Base-by-base conservation (phyloP, 2,888 invertebrate species). In the Erebia epiphron region DNA sequence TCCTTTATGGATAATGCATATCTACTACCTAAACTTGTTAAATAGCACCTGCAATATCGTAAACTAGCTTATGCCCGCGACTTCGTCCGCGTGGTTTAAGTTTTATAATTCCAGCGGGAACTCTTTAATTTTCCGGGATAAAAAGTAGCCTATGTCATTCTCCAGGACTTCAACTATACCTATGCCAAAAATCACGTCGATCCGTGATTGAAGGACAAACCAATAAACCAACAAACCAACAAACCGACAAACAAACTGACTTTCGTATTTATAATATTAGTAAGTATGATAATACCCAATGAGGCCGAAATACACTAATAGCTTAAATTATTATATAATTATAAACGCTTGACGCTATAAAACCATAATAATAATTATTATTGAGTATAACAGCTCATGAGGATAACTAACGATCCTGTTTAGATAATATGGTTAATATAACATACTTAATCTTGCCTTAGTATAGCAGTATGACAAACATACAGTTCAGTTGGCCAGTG, bases 401-500 rank as follows among this genome's bases (percentile, higher is more conserved):
- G 43, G 43, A 41, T n/a, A 21, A 63, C 56, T 18, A 54, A 71
- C 60, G 64, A 56, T 70, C 52, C 64, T 73, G 69, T 73, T 73
- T 71, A 71, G 67, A 61, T 46, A 46, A 13, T 46, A 43, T 13
- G 26, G 49, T 43, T 68, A 62, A 65, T 62, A 62, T 68, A 73
- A 63, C 63, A 68, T 65, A 69, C 67, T 41, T 13, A 56, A 18
- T 57, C 58, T 35, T 46, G 50, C 50, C 16, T 62, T 56, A 70
- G 50, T 71, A 69, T 60, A 65, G 57, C 68, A 49, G 64, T 69
- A 41, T 60, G 67, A 41, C 56, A 64, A 70, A 26, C 50, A 16
- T 52, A 64, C 35, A 35, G 52, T 50, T 13, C 35, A 35, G 52
- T 26, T 8, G 52, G 50, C 11, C 35, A 9, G 46, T 14, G n/a